Conservation (phyloP, 2,113 vertebrate genomes). For the Tachuris rubrigastra region DNA sequence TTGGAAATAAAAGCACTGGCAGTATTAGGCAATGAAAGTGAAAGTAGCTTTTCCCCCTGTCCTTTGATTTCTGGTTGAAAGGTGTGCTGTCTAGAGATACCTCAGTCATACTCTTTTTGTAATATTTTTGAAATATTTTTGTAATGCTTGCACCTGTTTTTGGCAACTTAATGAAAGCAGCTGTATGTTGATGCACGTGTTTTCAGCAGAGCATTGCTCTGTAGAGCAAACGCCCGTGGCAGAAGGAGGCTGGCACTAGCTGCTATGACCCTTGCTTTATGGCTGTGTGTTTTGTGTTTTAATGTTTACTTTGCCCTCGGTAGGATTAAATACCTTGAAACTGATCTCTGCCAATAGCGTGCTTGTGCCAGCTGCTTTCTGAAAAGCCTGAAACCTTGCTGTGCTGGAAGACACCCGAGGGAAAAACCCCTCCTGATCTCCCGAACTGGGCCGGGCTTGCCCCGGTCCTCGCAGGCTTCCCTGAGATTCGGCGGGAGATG, state of each 20-base stretch:
- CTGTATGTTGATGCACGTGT: rapidly evolving
- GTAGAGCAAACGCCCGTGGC: not conserved
- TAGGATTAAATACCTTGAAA: not conserved
- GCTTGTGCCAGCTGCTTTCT: not conserved
- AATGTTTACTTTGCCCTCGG: not conserved
- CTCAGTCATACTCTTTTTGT: rapidly evolving
- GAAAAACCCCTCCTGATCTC: rapidly evolving
- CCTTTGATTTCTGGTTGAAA: not conserved
- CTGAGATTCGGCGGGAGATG: not conserved
- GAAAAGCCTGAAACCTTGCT: not conserved
- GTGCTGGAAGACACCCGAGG: not conserved
- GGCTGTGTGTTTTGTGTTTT: not conserved
- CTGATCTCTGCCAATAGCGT: not conserved
- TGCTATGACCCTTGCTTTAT: not conserved
- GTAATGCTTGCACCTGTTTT: not conserved
- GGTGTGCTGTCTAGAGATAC: not conserved
- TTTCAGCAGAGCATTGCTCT: not conserved
- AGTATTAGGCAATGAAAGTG: not conserved
- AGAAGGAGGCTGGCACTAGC: not conserved
- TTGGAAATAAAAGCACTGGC: not conserved
- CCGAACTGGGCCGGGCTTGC: rapidly evolving
- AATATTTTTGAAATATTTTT: no score
- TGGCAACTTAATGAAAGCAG: not conserved
- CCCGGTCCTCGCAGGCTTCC: not conserved
- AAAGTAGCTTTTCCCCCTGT: not conserved